phyloP scores from a whole-genome alignment of 2,888 invertebrate species.

The Caenorhabditis uteleia region DNA sequence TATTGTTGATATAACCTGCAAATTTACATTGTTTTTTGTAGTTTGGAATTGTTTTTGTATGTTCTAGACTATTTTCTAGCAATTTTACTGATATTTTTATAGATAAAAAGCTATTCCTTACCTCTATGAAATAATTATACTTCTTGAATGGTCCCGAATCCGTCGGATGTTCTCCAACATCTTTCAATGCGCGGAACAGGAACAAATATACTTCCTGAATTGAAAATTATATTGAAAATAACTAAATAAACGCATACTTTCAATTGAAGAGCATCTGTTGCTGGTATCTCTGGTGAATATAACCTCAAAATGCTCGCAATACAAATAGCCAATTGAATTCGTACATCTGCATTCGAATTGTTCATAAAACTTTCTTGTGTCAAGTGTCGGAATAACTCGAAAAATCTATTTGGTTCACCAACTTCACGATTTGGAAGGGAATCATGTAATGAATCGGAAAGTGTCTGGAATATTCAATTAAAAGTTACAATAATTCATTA shows the following conservation, averaged over 20 bases:
- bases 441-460: conserved; percentile 12
- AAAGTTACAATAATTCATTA: neutral
- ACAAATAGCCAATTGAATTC: conserved; percentile 40
- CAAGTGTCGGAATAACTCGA: conserved; percentile 21
- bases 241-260: conserved; percentile 14
- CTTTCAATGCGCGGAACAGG: conserved; percentile 17
- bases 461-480: conserved; percentile 13
- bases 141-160: conserved; percentile 26
- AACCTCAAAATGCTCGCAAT: conserved; percentile 36
- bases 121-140: conserved; percentile 21
- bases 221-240: neutral
- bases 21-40: neutral
- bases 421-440: conserved; percentile 16
- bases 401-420: conserved; percentile 10
- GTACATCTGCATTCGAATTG: conserved; percentile 25
- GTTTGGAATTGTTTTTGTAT: too few species aligned
- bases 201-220: conserved; percentile 23
- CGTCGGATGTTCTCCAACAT: conserved; percentile 12
- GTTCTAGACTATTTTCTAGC: neutral
- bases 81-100: neutral
- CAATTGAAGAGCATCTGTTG: conserved; percentile 9
- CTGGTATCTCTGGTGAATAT: conserved; percentile 29
- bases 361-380: conserved; percentile 13
- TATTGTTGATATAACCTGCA: conserved; percentile 13
- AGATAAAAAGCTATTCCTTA: neutral